Base-by-base conservation (phyloP, 2,797 vertebrate genomes). In the Rallus crepitans region DNA sequence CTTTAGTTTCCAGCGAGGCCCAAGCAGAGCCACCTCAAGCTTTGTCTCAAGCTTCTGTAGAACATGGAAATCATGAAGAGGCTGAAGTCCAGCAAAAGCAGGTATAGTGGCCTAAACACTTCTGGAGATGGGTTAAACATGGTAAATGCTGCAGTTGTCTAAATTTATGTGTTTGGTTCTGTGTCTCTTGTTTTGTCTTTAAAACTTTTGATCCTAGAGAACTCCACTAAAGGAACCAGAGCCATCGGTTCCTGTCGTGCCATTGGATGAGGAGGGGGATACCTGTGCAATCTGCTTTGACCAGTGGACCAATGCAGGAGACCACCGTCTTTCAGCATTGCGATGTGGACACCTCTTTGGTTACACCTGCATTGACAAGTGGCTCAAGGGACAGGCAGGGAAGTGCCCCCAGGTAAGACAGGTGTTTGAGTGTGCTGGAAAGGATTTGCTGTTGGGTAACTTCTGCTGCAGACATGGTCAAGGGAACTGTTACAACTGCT, bases 321-420 rank as follows among this genome's bases (percentile, higher is more conserved):
- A 98, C 3, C 99, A 99, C 97, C 98, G 99, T 2, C 98, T 99
- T n/a, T 98, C 99, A 0, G 98, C 99, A 0, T 94, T 99, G 96
- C 99, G 99, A 23, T 99, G 99, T 15, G 99, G 99, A 2, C 99
- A 99, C 85, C 98, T 99, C 3, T 99, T 99, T 35, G 99, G 99
- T 59, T 98, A 98, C 95, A 98, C 96, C 1, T 99, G 99, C 97
- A 99, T 99, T 53, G 98, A 98, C 8, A 99, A 98, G 78, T 99
- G 99, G 99, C 98, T 99, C 65, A 99, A 94, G 69, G 98, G 98
- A 33, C 99, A 99, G 94, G 98, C 98, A 52, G 98, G 98, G 42
- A 99, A 99, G 95, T 99, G 99, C 82, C 99, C 99, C 1, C 99
- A 99, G 99, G 99, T 99, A 94, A 93, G 96, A 82, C 19, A 30